Conservation (phyloP, 2,113 vertebrate genomes). For the Sinocyclocheilus maitianheensis region DNA sequence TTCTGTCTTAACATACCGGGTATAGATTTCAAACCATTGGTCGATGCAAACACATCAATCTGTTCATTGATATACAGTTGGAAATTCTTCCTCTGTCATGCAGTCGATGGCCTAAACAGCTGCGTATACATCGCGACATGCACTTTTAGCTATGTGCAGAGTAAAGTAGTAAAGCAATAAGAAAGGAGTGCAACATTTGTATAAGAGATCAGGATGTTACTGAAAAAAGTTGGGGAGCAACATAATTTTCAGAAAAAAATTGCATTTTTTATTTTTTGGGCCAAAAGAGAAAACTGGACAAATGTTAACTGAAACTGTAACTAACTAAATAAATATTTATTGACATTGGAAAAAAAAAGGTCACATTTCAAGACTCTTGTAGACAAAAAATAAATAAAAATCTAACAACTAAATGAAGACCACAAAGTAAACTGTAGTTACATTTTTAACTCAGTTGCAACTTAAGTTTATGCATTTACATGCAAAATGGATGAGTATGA, state of each 20-base stretch:
- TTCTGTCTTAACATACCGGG: constrained; percentile 8
- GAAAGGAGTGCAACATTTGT: not conserved
- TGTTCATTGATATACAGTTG: constrained; percentile 34
- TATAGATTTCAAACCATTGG: constrained; percentile 39
- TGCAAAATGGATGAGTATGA: no score
- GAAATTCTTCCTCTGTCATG: constrained; percentile 9
- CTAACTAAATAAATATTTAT: no score
- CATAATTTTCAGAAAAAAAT: not conserved
- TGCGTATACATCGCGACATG: not conserved
- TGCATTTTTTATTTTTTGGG: no score
- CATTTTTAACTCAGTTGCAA: no score
- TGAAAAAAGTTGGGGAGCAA: not conserved
- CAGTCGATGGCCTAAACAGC: not conserved
- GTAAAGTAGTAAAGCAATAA: not conserved
- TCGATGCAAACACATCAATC: constrained; percentile 41
- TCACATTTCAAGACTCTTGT: no score
- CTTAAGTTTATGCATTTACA: no score
- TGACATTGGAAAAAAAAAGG: no score
- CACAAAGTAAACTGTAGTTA: not conserved
- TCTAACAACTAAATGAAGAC: not conserved
- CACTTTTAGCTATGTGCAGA: not conserved
- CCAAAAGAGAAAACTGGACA: no score
- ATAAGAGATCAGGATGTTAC: no score
- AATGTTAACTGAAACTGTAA: no score
- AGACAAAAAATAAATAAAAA: no score